Evolutionary conservation across 1,140 invertebrate species (phyloP).

Genomic region (Augochlora pura): DNA sequence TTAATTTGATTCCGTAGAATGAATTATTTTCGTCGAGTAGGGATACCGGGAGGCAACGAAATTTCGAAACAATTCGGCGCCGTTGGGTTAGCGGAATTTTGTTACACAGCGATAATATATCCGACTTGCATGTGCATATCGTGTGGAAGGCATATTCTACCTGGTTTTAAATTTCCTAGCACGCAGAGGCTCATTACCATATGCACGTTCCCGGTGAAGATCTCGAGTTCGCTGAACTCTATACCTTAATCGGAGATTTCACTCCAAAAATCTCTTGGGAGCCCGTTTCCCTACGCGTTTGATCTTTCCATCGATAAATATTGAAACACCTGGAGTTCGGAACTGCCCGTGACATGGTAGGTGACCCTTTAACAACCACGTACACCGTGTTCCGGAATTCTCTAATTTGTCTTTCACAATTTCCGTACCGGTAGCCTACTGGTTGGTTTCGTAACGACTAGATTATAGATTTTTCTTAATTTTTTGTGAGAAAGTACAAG

Average conservation of each 20-base stretch:
- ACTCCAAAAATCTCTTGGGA: conserved; percentile 34
- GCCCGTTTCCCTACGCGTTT: background rate
- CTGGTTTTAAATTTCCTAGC: conserved; percentile 71
- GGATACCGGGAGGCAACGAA: background rate
- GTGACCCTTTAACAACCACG: no score
- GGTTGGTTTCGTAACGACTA: no score
- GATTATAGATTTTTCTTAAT: no score
- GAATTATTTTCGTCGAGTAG: no score
- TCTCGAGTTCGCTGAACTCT: conserved; percentile 68
- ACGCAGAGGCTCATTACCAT: conserved; percentile 68
- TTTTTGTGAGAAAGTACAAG: no score
- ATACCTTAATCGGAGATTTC: conserved; percentile 41
- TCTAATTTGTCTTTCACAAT: background rate
- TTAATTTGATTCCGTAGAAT: no score
- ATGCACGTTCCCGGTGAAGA: conserved; percentile 61
- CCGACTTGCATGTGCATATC: conserved; percentile 36
- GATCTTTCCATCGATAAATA: conserved; percentile 5
- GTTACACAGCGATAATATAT: conserved; percentile 43
- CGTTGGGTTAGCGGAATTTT: conserved; percentile 40
- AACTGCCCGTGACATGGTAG: no score
- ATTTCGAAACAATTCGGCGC: conserved; percentile 32
- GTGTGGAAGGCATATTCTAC: conserved; percentile 55
- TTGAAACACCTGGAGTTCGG: background rate
- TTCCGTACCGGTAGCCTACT: no score
- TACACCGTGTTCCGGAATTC: background rate